phyloP scores from a whole-genome alignment of 2,113 vertebrate genomes.

The Caretta caretta region DNA sequence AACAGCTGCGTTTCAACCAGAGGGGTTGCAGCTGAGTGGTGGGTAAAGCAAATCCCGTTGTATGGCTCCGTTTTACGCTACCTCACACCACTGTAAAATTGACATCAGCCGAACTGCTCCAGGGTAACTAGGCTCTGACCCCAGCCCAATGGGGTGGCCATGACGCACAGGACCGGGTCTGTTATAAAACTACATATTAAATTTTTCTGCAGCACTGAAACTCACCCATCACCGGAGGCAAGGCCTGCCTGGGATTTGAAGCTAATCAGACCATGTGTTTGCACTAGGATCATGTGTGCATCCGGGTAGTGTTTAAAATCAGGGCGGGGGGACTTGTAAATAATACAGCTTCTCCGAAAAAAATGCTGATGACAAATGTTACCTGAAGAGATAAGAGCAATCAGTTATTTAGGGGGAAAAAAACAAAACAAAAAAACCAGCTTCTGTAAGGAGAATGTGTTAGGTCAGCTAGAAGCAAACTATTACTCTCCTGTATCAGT shows the following conservation, averaged over 20 bases:
- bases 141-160: neutral
- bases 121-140: neutral
- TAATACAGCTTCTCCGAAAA: neutral
- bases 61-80: neutral
- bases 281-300: neutral
- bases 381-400: constrained; percentile 8
- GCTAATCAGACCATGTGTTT: neutral
- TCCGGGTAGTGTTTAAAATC: neutral
- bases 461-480: neutral
- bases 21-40: neutral
- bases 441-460: neutral
- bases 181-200: neutral
- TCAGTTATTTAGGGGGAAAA: neutral
- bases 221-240: neutral
- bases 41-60: neutral
- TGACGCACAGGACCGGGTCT: neutral
- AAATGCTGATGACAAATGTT: constrained; percentile 18
- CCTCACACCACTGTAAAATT: neutral
- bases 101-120: neutral
- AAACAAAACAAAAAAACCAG: neutral
- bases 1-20: neutral
- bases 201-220: constrained; percentile 11
- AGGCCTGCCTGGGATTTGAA: neutral
- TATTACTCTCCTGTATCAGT: neutral
- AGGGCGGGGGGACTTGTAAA: neutral